Conservation (phyloP, 1,140 invertebrate genomes). For the Bombus fervidus region DNA sequence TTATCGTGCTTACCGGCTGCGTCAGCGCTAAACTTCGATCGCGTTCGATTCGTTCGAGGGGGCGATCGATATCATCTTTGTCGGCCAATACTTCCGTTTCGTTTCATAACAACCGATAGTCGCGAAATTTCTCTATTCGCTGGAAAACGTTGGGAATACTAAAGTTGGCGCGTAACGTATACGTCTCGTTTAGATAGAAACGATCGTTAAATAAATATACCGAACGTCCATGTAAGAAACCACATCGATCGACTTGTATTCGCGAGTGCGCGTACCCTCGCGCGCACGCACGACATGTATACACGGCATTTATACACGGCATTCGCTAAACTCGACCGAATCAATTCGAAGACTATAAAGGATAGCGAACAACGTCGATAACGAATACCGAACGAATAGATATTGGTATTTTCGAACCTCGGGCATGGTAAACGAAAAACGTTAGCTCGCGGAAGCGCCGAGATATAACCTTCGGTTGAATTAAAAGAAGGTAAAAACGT, state of each 20-base stretch:
- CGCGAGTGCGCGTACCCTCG: background rate
- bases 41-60: background rate
- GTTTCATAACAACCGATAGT: background rate
- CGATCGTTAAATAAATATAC: constrained; percentile 19
- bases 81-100: background rate
- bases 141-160: background rate
- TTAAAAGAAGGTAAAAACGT: background rate
- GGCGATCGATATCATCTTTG: background rate
- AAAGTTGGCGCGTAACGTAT: too few relatives aligned
- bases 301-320: background rate
- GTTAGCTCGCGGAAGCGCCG: too few relatives aligned
- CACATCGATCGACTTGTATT: constrained; percentile 8
- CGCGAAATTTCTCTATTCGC: background rate
- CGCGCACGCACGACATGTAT: background rate
- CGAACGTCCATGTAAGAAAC: background rate
- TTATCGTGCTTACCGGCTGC: background rate
- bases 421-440: background rate
- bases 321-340: background rate
- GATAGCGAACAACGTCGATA: background rate
- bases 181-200: background rate
- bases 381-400: too few relatives aligned
- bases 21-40: background rate
- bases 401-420: too few relatives aligned
- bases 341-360: background rate
- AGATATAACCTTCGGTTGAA: background rate